Conservation (phyloP, 2,888 invertebrate species). For the Drosophila nigricruria region DNA sequence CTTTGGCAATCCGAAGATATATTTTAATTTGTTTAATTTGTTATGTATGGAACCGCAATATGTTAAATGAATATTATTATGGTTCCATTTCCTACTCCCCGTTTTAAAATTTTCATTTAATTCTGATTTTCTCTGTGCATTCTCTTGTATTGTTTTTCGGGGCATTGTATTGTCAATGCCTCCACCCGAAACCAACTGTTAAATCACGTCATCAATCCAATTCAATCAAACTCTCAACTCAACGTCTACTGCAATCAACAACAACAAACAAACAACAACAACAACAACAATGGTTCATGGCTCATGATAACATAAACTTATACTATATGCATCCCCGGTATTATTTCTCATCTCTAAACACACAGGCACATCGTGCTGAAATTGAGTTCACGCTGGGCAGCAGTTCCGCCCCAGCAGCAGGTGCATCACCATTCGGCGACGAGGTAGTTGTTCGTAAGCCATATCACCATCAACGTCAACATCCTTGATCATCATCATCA, state of each 20-base stretch:
- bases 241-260: constrained; percentile 44
- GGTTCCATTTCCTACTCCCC: constrained; percentile 8
- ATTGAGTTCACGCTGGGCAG: constrained; percentile 95
- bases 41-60: constrained; percentile 10
- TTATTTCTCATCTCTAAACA: constrained; percentile 56
- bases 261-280: constrained; percentile 32
- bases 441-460: constrained; percentile 88
- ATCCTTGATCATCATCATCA: constrained; percentile 12
- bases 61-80: constrained; percentile 1
- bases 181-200: constrained; percentile 15
- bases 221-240: constrained; percentile 20
- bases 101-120: constrained; percentile 23
- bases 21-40: neutral
- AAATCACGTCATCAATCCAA: constrained; percentile 44
- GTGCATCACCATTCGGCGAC: constrained; percentile 87
- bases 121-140: constrained; percentile 33
- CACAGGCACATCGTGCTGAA: constrained; percentile 94
- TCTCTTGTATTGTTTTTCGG: constrained; percentile 54
- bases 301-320: constrained; percentile 59
- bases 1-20: neutral
- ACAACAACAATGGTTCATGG: constrained; percentile 63
- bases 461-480: constrained; percentile 35
- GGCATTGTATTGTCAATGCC: constrained; percentile 24
- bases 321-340: constrained; percentile 53
- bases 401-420: constrained; percentile 61